Base-by-base conservation (phyloP, 1,140 invertebrate genomes). In the Holotrichia oblita region DNA sequence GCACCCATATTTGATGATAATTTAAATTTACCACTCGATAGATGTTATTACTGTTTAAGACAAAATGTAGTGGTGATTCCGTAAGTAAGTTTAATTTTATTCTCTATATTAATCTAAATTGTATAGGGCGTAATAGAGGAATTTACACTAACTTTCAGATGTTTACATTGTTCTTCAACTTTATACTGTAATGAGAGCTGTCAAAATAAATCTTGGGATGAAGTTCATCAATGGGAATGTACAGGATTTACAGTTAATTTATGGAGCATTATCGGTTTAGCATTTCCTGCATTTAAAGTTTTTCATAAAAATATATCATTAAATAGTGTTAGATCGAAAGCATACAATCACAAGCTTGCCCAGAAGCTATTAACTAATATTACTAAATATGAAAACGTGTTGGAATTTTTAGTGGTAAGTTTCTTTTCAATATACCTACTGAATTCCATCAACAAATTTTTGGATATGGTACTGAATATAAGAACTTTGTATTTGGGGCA, bases 141-240 rank as follows among this genome's bases (percentile, higher is more conserved):
- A n/a, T n/a, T n/a, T n/a, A n/a, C n/a, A n/a, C n/a, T 17, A 40
- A 17, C 40, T 84, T 88, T 81, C 80, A 93, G 92, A 61, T 95
- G 94, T 85, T 85, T 83, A 73, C 82, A 85, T 3, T 95, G 94
- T 86, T 88, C 90, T 7, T 87, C 90, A 79, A 89, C 90, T 75
- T 84, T 91, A 34, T 95, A 92, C 83, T 97, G 95, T 84, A 87
- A 88, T 79, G 86, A 89, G 77, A 83, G 87, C 34, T 97, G 95
- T 86, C 87, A 87, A 27, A 81, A 87, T 22, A 82, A 87, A 61
- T 91, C 92, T 0, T 93, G 90, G 89, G 80, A 86, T 0, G 84
- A 83, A 17, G 92, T 91, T 86, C 95, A 97, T 86, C 87, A 89
- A 79, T 93, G 91, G 90, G 95, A 96, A 87, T 97, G 95, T 85